Percentiles rank a stretch among this genome's conserved stretches.
Evolutionary conservation across 2,113 vertebrate species (phyloP).

Genomic region (Brachyhypopomus gauderio): DNA sequence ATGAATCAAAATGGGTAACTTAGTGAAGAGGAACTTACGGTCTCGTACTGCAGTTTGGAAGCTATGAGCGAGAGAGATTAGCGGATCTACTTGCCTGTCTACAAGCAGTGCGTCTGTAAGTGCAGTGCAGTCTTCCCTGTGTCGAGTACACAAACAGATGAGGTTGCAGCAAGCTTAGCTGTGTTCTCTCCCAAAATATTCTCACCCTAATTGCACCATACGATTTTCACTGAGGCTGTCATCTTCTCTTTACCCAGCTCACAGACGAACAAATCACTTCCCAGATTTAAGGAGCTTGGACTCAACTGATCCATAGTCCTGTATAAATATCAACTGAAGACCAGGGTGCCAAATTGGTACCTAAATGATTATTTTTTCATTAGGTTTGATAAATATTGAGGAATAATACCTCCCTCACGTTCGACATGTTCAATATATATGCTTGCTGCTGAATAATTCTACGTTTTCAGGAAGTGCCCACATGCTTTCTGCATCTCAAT

Average conservation of each 20-base stretch:
- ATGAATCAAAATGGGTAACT: constrained; percentile 6
- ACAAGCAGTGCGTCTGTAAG: constrained; percentile 18
- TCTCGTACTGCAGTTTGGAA: constrained; percentile 34
- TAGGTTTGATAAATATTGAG: neutral
- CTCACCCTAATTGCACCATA: constrained; percentile 6
- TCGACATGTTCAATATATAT: neutral
- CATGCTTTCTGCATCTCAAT: constrained; percentile 50
- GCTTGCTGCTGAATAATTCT: constrained; percentile 17
- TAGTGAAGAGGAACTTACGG: constrained; percentile 30
- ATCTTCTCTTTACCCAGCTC: constrained; percentile 36
- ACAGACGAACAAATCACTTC: constrained; percentile 38
- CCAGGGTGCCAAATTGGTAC: constrained; percentile 5
- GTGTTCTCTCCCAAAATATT: constrained; percentile 18
- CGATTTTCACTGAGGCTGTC: constrained; percentile 6
- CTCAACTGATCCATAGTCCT: constrained; percentile 36
- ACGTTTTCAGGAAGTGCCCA: constrained; percentile 13
- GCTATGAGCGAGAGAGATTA: constrained; percentile 41
- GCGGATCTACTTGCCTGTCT: constrained; percentile 18
- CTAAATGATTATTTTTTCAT: neutral
- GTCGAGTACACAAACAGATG: neutral
- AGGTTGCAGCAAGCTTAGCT: neutral
- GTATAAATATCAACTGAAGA: constrained; percentile 30
- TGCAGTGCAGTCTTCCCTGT: neutral
- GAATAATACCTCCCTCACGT: constrained; percentile 17
- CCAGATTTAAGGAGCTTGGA: constrained; percentile 41